Base-by-base conservation (phyloP, 2,113 vertebrate genomes). In the Mustela nigripes region DNA sequence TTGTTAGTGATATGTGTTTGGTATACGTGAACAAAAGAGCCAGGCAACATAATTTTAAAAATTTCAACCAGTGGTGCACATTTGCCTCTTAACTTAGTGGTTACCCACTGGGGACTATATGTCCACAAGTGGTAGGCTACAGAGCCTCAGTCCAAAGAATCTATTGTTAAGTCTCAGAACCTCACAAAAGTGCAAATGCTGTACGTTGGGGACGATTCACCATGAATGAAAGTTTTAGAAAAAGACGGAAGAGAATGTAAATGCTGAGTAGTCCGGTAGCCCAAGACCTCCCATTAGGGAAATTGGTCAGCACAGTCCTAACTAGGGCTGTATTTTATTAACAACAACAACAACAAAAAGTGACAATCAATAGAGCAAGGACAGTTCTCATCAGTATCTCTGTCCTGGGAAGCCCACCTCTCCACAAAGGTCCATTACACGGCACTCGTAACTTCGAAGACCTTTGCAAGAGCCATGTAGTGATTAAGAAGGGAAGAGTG, bases 361-460 rank as follows among this genome's bases (percentile, higher is more conserved):
- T 71, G 19, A 7, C 87, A 73, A 58, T 58, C 50, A 33, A 48
- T 50, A 45, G 31, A 92, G 26, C 42, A 58, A 74, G n/a, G 62
- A 21, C 1, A 42, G 65, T 89, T 88, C 84, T 89, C 15, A 50
- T 92, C 14, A 63, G 12, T 39, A 16, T 60, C 48, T 89, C 96
- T 97, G 9, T 67, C 28, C 26, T 31, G 36, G 36, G 65, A 62
- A 69, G 14, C 24, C 60, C 58, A 60, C 36, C 42, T 22, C 48
- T 48, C 50, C 1, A 15, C 71, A 63, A 94, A 48, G 79, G 48
- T 76, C 14, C 22, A 26, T 56, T 62, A 36, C 1, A 7, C 26
- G 5, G 4, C 42, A 15, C 16, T 76, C 62, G 74, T 80, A 95
- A 92, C 87, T 96, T 86, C 71, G 58, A 93, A 98, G 89, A 97